Percentiles rank a stretch among this genome's conserved stretches.
Conservation (phyloP, 2,797 vertebrate species). For the Onychomys torridus region DNA sequence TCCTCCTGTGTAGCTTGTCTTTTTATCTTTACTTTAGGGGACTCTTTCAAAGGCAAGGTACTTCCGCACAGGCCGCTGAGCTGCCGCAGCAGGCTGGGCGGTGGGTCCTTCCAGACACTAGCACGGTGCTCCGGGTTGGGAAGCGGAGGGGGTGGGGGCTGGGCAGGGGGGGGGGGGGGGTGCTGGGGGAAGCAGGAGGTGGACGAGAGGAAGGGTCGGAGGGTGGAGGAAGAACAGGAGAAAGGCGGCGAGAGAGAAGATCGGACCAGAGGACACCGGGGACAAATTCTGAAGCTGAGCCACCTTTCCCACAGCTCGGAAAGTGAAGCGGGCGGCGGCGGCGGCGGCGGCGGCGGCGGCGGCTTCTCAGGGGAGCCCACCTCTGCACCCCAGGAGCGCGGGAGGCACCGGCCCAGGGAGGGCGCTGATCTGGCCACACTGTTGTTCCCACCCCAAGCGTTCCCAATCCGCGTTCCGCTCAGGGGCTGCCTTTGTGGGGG, state of each 20-base stretch:
- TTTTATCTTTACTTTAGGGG: neutral
- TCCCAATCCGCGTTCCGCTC: neutral
- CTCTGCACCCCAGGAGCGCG: neutral
- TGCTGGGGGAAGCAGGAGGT: too few relatives aligned
- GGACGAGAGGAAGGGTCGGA: neutral
- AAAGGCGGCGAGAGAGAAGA: constrained; percentile 92
- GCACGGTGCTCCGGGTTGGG: too few relatives aligned
- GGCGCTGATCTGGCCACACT: neutral
- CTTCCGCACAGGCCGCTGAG: neutral
- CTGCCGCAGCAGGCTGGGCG: neutral
- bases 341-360: too few relatives aligned
- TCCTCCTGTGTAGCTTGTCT: neutral
- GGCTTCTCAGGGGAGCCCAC: neutral
- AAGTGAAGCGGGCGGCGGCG: neutral
- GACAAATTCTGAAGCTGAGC: constrained; percentile 92
- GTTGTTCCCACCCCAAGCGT: neutral
- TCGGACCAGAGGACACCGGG: constrained; percentile 93
- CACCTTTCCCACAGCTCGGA: neutral
- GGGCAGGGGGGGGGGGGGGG: too few relatives aligned
- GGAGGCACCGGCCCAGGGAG: neutral
- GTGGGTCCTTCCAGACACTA: too few relatives aligned
- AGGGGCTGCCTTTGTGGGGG: constrained; percentile 85
- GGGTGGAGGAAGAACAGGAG: constrained; percentile 90
- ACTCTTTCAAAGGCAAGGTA: neutral
- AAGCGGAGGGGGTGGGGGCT: too few relatives aligned